Evolutionary conservation across 2,888 invertebrate genomes (phyloP), one percentile per base, ranked within the genome.

Genomic region (Heliconius ismenius): DNA sequence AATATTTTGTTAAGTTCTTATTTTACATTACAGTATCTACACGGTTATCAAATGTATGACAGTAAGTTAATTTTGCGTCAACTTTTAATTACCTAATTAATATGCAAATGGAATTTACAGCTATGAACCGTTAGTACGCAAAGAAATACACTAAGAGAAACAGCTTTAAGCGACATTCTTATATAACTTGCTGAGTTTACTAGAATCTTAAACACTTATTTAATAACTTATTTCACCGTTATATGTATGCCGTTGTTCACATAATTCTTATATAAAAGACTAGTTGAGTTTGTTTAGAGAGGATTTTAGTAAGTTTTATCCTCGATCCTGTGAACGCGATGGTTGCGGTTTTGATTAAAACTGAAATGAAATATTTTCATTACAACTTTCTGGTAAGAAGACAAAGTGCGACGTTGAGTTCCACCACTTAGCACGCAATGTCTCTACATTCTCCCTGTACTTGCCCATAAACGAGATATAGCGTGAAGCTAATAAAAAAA

Each of bases 121-220:
- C 65, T 65, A 74, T 21, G 43, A 54, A 54, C 58, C 65, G 58
- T 74, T 74, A 74, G 63, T 64, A 67, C 67, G 36, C 65, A 74
- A 60, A 75, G 67, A 75, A 68, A 75, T 75, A 68, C 67, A 68
- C 67, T 68, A 60, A 68, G 69, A 75, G 15, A 36, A 75, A 75
- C 70, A 70, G 21, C 75, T 49, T 54, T 24, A 70, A 75, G n/a
- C 43, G 70, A 70, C 75, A 75, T 75, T 75, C 75, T 75, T 75
- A 75, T 69, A 43, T 70, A 70, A 70, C 70, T 39, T 36, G 70
- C 49, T 49, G n/a, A 75, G 63, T 75, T 64, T 49, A 49, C 75
- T 63, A 64, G 70, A 63, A 75, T 75, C 75, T 75, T 75, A 75
- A 70, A 70, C 49, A 63, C 26, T 70, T 75, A 54, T 32, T 75